Evolutionary conservation across 2,797 vertebrate genomes (phyloP), one percentile per base, ranked within the genome.

Genomic region (Catamblyrhynchus diadema): DNA sequence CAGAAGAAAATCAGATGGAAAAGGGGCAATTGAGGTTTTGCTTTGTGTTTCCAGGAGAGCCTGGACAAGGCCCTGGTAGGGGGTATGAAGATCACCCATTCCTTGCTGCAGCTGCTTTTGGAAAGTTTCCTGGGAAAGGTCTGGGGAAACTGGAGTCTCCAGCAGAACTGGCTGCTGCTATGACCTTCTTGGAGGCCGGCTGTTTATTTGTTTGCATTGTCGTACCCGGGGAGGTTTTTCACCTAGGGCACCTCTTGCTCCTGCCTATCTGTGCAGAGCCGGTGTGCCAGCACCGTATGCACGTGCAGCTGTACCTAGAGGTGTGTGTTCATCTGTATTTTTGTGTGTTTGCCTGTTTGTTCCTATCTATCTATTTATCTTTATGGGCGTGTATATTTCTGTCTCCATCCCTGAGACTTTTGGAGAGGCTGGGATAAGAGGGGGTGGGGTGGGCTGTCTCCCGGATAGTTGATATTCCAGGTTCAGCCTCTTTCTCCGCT

Each of bases 381-480:
- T 32, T 23, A 77, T n/a, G 64, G 84, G 81, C 0, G 13, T 56
- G 86, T 41, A 28, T 79, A 77, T 96, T 89, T 94, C 62, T 93
- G 39, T 82, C 84, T 73, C 65, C 64, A 88, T 95, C 71, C 84
- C 81, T 8, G 37, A 73, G 86, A 92, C 88, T 95, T 96, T 88
- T 93, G 80, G 95, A 93, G 87, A 94, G 71, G 81, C 72, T 84
- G 70, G 42, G 70, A 73, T 47, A 21, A 95, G 95, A 91, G 88
- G 93, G 90, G 82, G 84, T 84, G 79, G 96, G 96, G 95, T 92
- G 88, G 83, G 93, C 88, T 97, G 95, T 97, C 96, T 97, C 97
- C 98, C 88, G 81, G 98, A 97, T 98, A 98, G 98, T 99, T 99
- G 98, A 98, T 98, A 99, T 99, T 99, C 98, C 97, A 98, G 97